phyloP scores from a whole-genome alignment of 2,113 vertebrate genomes.

The Sander vitreus region DNA sequence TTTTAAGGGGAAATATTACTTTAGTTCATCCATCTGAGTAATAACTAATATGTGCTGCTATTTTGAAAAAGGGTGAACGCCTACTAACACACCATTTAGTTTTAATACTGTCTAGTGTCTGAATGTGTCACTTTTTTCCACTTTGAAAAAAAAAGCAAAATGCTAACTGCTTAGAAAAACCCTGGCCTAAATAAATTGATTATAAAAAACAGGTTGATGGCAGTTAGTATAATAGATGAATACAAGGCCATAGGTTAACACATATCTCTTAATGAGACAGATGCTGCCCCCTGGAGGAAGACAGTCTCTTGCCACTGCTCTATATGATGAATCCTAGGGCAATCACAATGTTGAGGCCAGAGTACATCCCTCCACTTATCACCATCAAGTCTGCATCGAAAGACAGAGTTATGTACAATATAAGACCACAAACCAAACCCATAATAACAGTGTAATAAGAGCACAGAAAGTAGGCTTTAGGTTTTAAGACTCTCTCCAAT shows the following conservation, averaged over 20 bases:
- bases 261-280: background rate
- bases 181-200: background rate
- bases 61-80: background rate
- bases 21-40: background rate
- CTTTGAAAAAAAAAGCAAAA: background rate
- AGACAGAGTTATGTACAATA: constrained; percentile 24
- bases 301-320: background rate
- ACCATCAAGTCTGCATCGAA: constrained; percentile 5
- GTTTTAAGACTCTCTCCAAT: constrained; percentile 31
- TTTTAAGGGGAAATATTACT: background rate
- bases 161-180: background rate
- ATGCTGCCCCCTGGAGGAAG: constrained; percentile 61
- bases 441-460: constrained; percentile 52
- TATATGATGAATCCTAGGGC: background rate
- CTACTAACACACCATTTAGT: background rate
- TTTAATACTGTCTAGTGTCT: background rate
- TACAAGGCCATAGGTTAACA: background rate
- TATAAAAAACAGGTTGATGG: background rate
- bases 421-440: constrained; percentile 56
- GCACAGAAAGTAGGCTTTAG: constrained; percentile 36
- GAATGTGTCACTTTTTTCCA: background rate
- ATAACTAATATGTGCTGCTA: background rate
- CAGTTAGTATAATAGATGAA: background rate
- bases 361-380: constrained; percentile 10
- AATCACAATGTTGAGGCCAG: background rate